Conservation (phyloP, 2,888 invertebrate genomes). For the Automeris io region DNA sequence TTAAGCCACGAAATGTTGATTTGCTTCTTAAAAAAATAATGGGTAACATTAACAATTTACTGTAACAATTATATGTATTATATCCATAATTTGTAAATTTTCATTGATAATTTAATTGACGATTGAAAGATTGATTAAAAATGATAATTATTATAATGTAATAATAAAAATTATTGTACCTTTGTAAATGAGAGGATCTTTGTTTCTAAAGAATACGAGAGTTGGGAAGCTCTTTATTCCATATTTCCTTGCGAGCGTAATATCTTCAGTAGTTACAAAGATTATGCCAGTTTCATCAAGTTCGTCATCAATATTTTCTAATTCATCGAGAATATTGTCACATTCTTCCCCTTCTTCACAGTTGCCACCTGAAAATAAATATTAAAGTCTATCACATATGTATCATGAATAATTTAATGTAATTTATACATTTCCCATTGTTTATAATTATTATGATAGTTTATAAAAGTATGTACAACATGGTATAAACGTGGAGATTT, state of each 20-base stretch:
- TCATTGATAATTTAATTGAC: no score
- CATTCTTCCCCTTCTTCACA: slow-evolving; percentile 93
- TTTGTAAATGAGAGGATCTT: slow-evolving; percentile 89
- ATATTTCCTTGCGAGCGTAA: slow-evolving; percentile 86
- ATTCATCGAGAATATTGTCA: slow-evolving; percentile 88
- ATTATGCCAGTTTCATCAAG: slow-evolving; percentile 94
- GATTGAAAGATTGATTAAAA: neutral
- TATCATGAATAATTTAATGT: no score
- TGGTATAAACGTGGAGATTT: no score
- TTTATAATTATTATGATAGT: no score
- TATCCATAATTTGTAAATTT: no score
- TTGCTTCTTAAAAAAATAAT: no score
- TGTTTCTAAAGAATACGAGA: slow-evolving; percentile 93
- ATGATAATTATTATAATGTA: neutral
- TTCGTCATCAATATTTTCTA: slow-evolving; percentile 96
- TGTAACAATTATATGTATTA: no score
- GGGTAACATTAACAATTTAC: no score
- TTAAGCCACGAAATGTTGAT: no score
- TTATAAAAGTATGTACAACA: no score
- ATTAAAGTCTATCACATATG: no score
- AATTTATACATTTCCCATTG: no score
- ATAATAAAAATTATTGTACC: slow-evolving; percentile 44
- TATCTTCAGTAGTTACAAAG: slow-evolving; percentile 94
- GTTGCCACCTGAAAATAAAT: slow-evolving; percentile 78
- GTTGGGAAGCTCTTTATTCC: slow-evolving; percentile 91